Conservation (phyloP, 2,888 invertebrate species). For the Periphyllus acericola region DNA sequence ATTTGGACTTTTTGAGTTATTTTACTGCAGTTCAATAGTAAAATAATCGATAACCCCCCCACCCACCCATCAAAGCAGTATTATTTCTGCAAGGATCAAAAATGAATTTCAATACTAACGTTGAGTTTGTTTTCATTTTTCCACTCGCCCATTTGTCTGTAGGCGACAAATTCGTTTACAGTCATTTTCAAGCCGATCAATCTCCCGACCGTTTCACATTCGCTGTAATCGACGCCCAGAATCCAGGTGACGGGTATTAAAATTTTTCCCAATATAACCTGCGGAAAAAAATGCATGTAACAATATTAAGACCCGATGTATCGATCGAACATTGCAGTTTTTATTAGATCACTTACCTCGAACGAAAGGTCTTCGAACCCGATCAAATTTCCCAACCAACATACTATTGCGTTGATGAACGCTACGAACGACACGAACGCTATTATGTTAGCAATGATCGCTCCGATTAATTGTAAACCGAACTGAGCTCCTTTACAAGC, state of each 20-base stretch:
- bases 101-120: constrained; percentile 68
- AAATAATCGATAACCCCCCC: too few species aligned
- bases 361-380: constrained; percentile 73
- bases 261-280: constrained; percentile 85
- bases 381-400: constrained; percentile 83
- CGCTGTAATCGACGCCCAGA: constrained; percentile 76
- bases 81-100: background rate
- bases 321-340: too few species aligned
- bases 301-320: background rate
- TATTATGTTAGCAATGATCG: constrained; percentile 90
- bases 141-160: constrained; percentile 78
- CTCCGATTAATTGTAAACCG: constrained; percentile 83
- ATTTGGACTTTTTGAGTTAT: too few species aligned
- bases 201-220: constrained; percentile 81
- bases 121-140: constrained; percentile 70
- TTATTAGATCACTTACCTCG: constrained; percentile 67
- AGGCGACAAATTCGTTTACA: constrained; percentile 93
- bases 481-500: constrained; percentile 88
- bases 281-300: constrained; percentile 63
- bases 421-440: constrained; percentile 90
- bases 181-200: constrained; percentile 90
- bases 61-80: background rate
- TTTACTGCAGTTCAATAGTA: too few species aligned
- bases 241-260: constrained; percentile 91
- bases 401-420: constrained; percentile 82